Conservation (phyloP, 2,113 vertebrate species). For the Lepus americanus region DNA sequence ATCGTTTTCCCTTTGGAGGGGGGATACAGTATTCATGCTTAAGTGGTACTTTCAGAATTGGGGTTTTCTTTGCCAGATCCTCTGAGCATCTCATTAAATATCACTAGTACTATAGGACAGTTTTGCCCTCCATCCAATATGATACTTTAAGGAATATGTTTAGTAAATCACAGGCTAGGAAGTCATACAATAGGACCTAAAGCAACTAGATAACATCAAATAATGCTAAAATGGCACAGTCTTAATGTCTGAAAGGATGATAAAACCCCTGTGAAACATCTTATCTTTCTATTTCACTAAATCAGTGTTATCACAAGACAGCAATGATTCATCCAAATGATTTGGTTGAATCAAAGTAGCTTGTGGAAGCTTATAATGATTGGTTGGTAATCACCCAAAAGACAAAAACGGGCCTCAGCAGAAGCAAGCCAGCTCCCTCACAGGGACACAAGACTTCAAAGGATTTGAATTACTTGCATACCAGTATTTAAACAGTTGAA, state of each 20-base stretch:
- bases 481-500: constrained; percentile 65
- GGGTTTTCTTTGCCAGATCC: constrained; percentile 75
- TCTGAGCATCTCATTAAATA: constrained; percentile 76
- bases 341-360: constrained; percentile 60
- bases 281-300: not conserved
- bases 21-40: constrained; percentile 50
- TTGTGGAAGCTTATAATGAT: constrained; percentile 56
- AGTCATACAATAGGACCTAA: constrained; percentile 18
- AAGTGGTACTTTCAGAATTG: constrained; percentile 70
- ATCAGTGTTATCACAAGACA: constrained; percentile 37
- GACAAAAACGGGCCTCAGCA: not conserved
- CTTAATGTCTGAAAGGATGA: constrained; percentile 65
- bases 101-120: constrained; percentile 61
- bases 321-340: not conserved
- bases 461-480: constrained; percentile 48
- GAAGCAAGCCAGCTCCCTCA: not conserved
- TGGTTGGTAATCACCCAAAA: constrained; percentile 61
- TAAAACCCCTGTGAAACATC: not conserved
- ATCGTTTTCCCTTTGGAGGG: constrained; percentile 61
- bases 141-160: constrained; percentile 63
- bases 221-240: not conserved
- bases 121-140: constrained; percentile 66
- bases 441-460: constrained; percentile 49
- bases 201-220: constrained; percentile 1
- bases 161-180: constrained; percentile 70